phyloP scores from a whole-genome alignment of 1,140 invertebrate genomes.

The Caenorhabditis remanei region DNA sequence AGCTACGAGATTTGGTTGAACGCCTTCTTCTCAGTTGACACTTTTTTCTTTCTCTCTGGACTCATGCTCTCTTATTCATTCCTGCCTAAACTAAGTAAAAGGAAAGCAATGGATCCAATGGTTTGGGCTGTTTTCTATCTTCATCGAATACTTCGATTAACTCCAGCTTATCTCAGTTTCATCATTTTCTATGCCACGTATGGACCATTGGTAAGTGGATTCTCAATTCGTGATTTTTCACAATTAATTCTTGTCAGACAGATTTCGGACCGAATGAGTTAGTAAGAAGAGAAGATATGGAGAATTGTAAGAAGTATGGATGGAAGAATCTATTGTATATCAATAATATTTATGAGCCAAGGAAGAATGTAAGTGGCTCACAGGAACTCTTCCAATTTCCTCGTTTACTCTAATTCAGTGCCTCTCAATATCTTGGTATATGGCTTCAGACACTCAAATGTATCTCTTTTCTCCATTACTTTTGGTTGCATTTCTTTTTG shows the following conservation, averaged over 20 bases:
- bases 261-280: slow-evolving; percentile 14
- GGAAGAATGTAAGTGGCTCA: background rate
- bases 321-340: slow-evolving; percentile 63
- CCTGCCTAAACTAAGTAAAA: background rate
- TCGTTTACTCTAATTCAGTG: background rate
- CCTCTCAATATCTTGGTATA: slow-evolving; percentile 12
- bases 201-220: background rate
- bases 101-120: background rate
- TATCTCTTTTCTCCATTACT: slow-evolving; percentile 43
- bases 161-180: slow-evolving; percentile 58
- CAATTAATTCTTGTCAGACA: background rate
- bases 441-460: slow-evolving; percentile 56
- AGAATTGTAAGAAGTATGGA: slow-evolving; percentile 58
- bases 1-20: background rate
- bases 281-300: background rate
- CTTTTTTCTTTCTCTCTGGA: slow-evolving; percentile 62
- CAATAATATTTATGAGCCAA: slow-evolving; percentile 57
- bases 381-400: too few relatives aligned
- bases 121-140: background rate
- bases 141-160: slow-evolving; percentile 64
- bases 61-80: slow-evolving; percentile 59
- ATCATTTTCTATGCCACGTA: slow-evolving; percentile 9
- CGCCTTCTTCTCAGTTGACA: slow-evolving; percentile 64
- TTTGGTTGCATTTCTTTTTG: slow-evolving; percentile 44
- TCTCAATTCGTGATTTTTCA: too few relatives aligned